Base-by-base conservation (phyloP, 2,797 vertebrate genomes). In the Pygocentrus nattereri region DNA sequence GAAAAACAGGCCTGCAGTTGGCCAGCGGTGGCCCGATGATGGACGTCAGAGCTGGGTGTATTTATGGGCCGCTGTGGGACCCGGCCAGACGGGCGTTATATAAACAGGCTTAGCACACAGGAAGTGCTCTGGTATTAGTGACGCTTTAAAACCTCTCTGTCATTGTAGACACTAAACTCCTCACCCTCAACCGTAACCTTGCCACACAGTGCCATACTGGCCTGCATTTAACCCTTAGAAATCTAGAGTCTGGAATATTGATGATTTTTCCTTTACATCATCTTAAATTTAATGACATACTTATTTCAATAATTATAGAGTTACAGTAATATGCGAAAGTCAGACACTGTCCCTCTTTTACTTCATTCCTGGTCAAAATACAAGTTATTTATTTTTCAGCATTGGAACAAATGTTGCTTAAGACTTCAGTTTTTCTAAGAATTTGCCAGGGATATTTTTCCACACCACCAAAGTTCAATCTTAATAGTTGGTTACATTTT, bases 41-140 rank as follows among this genome's bases (percentile, higher is more conserved):
- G 80, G 72, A 81, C 81, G 84, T 90, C 89, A 86, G 59, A 78
- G 84, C 85, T 82, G 86, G 83, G 78, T 80, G 85, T 76, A 25
- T 77, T 78, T 78, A 25, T 54, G 62, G 73, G 73, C 23, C 18
- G 44, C 79, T 21, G 64, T 65, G 21, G 69, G 86, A 89, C 86
- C 86, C 89, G 92, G 91, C 82, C 88, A 92, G 88, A 87, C 88
- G 84, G 85, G 87, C 89, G 88, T 94, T 94, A 94, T 87, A 90
- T 93, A 94, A 95, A 93, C 92, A 90, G 90, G 93, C 90, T 94
- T 93, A 94, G 73, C 89, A 87, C 87, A 91, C 92, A 94, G 94
- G 93, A 95, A 94, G 92, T 82, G 79, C 84, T 83, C 56, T 23
- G 88, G 90, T 87, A 92, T 93, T 94, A 94, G 88, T 85, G 84